A percentile compares a stretch with the other conserved stretches of the same genome.
These are phyloP conservation scores for Decapterus maruadsi DNA, from an alignment of 2,797 vertebrate genomes.

Conservation along the genomic window DNA sequence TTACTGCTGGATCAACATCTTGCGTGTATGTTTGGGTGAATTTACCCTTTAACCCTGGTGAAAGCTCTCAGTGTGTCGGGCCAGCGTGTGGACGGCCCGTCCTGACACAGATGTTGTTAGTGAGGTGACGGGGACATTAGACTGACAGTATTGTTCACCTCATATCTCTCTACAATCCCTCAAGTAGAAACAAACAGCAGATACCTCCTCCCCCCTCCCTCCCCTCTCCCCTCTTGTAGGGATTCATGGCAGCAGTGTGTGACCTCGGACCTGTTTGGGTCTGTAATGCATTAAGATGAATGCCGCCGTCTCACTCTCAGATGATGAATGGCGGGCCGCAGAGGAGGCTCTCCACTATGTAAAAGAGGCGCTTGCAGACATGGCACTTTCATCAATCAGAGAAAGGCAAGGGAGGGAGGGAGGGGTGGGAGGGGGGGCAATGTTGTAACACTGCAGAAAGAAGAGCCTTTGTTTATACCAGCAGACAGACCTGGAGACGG, in stretches of 20 bases:
- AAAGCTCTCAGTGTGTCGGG: too few relatives aligned
- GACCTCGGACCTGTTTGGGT: slow-evolving; percentile 60
- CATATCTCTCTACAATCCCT: not conserved
- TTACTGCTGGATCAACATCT: too few relatives aligned
- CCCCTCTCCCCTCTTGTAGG: not conserved
- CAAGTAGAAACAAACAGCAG: not conserved
- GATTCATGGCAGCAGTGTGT: slow-evolving; percentile 38
- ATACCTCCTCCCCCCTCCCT: slow-evolving; percentile 8
- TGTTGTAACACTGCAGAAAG: slow-evolving; percentile 76
- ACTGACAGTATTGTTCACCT: slow-evolving; percentile 28
- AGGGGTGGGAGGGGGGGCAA: slow-evolving; percentile 60
- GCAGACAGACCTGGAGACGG: slow-evolving; percentile 32
- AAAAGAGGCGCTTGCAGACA: slow-evolving; percentile 81
- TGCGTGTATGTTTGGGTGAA: too few relatives aligned
- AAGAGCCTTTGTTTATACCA: slow-evolving; percentile 56
- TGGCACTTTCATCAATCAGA: slow-evolving; percentile 85
- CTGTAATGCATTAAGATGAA: slow-evolving; percentile 80
- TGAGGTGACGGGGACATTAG: slow-evolving; percentile 33
- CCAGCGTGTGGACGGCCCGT: slow-evolving; percentile 10
- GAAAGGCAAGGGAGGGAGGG: too few relatives aligned
- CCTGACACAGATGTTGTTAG: slow-evolving; percentile 25
- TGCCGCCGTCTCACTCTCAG: slow-evolving; percentile 70
- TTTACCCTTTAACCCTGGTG: too few relatives aligned
- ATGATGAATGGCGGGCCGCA: slow-evolving; percentile 81
- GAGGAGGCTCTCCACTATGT: slow-evolving; percentile 80